Conservation (phyloP, 2,113 vertebrate species). For the Larimichthys polyactis region DNA sequence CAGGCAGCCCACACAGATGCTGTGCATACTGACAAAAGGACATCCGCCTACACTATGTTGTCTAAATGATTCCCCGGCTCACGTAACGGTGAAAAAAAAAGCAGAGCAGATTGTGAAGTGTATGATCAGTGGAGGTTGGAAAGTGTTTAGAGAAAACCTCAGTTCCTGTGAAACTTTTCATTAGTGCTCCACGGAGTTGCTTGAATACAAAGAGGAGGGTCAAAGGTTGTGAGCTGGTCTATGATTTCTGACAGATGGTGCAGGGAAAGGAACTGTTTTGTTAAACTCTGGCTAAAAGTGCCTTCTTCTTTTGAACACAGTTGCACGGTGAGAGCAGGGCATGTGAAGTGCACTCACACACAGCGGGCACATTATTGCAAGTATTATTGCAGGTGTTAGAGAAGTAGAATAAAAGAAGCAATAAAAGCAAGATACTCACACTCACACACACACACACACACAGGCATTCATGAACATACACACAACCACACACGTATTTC, state of each 20-base stretch:
- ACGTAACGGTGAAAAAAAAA: slow-evolving; percentile 75
- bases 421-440: slow-evolving; percentile 33
- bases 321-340: slow-evolving; percentile 54
- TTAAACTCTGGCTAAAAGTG: slow-evolving; percentile 52
- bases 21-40: slow-evolving; percentile 81
- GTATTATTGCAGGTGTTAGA: slow-evolving; percentile 60
- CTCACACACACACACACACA: slow-evolving; percentile 30
- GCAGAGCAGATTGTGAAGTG: slow-evolving; percentile 74
- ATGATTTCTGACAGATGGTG: slow-evolving; percentile 60
- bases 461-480: slow-evolving; percentile 5
- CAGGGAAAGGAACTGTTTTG: slow-evolving; percentile 58
- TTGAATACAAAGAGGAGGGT: slow-evolving; percentile 49
- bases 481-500: slow-evolving; percentile 16
- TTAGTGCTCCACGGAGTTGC: slow-evolving; percentile 30
- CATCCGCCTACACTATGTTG: slow-evolving; percentile 80
- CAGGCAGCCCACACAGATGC: slow-evolving; percentile 80
- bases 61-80: slow-evolving; percentile 80
- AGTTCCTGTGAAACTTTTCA: slow-evolving; percentile 70
- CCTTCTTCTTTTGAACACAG: slow-evolving; percentile 34
- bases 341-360: slow-evolving; percentile 49
- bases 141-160: slow-evolving; percentile 69
- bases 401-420: slow-evolving; percentile 28
- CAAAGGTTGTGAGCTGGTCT: slow-evolving; percentile 44
- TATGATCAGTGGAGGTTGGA: slow-evolving; percentile 69
- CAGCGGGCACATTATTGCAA: slow-evolving; percentile 46